These are phyloP conservation scores for Maconellicoccus hirsutus DNA, from an alignment of 1,140 invertebrate species.

Conservation along the genomic window DNA sequence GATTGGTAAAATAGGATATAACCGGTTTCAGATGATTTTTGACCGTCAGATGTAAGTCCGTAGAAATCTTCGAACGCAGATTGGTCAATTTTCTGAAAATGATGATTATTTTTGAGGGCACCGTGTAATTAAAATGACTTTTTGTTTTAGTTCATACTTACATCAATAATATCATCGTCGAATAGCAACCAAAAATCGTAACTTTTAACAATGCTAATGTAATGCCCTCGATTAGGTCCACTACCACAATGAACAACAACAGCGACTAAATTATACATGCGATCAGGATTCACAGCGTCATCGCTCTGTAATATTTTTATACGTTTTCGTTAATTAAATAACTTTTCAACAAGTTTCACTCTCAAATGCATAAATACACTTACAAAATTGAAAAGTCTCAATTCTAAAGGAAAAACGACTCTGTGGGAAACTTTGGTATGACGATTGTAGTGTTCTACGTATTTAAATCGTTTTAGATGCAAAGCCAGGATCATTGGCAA, in stretches of 20 bases:
- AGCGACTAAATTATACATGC: conserved; percentile 94
- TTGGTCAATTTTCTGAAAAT: conserved; percentile 89
- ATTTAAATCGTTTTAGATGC: conserved; percentile 98
- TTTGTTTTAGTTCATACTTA: conserved; percentile 44
- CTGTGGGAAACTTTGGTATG: conserved; percentile 98
- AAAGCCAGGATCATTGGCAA: conserved; percentile 93
- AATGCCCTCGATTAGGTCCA: conserved; percentile 96
- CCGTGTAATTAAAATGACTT: background rate
- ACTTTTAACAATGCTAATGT: conserved; percentile 99
- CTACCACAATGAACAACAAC: conserved; percentile 99
- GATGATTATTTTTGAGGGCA: conserved; percentile 10
- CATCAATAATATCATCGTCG: conserved; percentile 99
- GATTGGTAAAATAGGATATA: conserved; percentile 99
- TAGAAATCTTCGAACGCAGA: conserved; percentile 99
- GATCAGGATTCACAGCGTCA: conserved; percentile 93
- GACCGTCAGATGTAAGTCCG: conserved; percentile 93
- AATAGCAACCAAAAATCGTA: conserved; percentile 98
- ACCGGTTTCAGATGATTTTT: conserved; percentile 97
- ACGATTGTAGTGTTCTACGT: conserved; percentile 96
- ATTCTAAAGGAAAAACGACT: conserved; percentile 95
- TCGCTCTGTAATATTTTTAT: conserved; percentile 56
- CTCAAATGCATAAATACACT: too few species aligned
- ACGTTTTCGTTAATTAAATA: too few species aligned
- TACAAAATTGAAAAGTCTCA: conserved; percentile 95
- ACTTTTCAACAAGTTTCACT: background rate